Base-by-base conservation (phyloP, 2,113 vertebrate species). In the Engystomops pustulosus region DNA sequence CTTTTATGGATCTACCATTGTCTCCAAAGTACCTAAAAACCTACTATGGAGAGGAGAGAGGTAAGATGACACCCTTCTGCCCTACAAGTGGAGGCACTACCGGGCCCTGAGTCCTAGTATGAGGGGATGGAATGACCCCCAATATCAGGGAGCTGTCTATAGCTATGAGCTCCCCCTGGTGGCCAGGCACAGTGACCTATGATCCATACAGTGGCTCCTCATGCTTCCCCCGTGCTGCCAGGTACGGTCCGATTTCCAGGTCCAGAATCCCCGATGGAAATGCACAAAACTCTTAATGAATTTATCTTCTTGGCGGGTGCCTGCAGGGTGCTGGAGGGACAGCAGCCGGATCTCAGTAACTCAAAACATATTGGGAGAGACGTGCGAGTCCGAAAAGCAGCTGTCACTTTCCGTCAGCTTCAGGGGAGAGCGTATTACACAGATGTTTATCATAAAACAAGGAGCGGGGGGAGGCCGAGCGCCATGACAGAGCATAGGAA, bases 261-360 rank as follows among this genome's bases (percentile, higher is more conserved):
- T 25, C 2, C 45, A 38, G 20, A 53, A 45, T 77, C 60, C 82
- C 72, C 72, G 27, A 32, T 77, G 74, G 72, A 84, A 68, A 65
- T 49, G 18, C 68, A 77, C 41, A 72, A 36, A 38, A 60, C 25
- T 67, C 34, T 44, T 77, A 77, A 84, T 77, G 32, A 84, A 78
- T 84, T 68, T 85, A 84, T 84, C 74, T 85, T 79, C 69, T 18
- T 55, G 74, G 83, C 74, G 83, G 83, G 83, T 85, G 83, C 74
- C 83, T 85, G 74, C 75, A 78, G 83, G 83, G 83, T 78, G 83
- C 75, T 70, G 62, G 62, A 47, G 82, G 49, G 74, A 85, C 82
- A 79, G 83, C 83, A 70, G 62, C 83, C 75, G 83, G 83, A 85
- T 85, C 75, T 85, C 62, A 85, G 83, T 85, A 85, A 85, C 75